Evolutionary conservation across 2,888 invertebrate species (phyloP).

Genomic region (Amaurobius ferox): DNA sequence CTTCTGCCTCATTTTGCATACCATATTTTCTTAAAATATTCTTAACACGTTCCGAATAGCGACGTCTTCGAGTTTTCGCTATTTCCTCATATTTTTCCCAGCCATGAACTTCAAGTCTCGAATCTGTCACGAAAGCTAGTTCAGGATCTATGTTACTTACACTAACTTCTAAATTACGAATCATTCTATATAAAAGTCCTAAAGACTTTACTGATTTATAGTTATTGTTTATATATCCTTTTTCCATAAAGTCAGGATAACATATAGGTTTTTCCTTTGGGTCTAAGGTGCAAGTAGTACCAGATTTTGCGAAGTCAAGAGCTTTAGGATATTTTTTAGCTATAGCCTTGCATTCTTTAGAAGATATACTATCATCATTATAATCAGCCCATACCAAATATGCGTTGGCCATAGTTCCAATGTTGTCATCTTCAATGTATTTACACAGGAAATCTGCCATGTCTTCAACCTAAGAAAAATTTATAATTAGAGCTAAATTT

Average conservation of each 20-base stretch:
- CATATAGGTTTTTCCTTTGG: slow-evolving; percentile 60
- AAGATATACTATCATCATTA: slow-evolving; percentile 67
- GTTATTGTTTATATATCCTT: slow-evolving; percentile 55
- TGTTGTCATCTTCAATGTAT: slow-evolving; percentile 72
- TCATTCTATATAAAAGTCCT: slow-evolving; percentile 72
- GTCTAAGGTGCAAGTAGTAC: slow-evolving; percentile 51
- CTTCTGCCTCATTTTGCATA: slow-evolving; percentile 57
- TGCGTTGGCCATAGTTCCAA: slow-evolving; percentile 73
- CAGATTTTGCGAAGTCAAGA: slow-evolving; percentile 74
- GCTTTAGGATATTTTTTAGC: slow-evolving; percentile 69
- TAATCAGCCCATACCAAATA: slow-evolving; percentile 73
- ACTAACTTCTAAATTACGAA: slow-evolving; percentile 48
- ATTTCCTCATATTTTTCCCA: slow-evolving; percentile 62
- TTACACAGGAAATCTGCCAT: slow-evolving; percentile 72
- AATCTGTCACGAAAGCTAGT: slow-evolving; percentile 11
- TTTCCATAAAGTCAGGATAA: slow-evolving; percentile 74
- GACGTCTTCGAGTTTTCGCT: slow-evolving; percentile 27
- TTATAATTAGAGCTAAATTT: no score
- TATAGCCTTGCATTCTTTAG: slow-evolving; percentile 58
- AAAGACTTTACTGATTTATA: slow-evolving; percentile 73
- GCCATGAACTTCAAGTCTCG: slow-evolving; percentile 35
- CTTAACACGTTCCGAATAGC: slow-evolving; percentile 49
- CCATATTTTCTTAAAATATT: slow-evolving; percentile 71
- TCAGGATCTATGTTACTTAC: slow-evolving; percentile 51
- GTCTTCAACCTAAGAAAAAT: slow-evolving; percentile 64